Conservation (phyloP, 2,888 invertebrate species). For the Drosophila affinis region DNA sequence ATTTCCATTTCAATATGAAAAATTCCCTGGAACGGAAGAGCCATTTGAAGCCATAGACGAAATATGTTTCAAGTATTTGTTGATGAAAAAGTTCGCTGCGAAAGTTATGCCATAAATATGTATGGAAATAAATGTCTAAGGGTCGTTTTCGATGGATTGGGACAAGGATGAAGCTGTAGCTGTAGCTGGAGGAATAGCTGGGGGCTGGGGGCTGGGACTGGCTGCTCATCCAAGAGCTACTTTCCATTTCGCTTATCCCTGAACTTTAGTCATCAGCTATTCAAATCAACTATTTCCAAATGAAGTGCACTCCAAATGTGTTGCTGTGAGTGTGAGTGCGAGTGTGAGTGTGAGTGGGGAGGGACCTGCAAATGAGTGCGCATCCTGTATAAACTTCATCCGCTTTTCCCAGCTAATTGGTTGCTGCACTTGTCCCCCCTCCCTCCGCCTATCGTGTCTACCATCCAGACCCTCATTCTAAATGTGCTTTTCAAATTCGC, state of each 20-base stretch:
- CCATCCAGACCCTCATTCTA: constrained; percentile 6
- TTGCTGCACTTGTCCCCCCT: constrained; percentile 17
- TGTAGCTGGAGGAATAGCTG: too few species aligned
- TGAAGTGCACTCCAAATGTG: constrained; percentile 14
- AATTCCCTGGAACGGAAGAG: constrained; percentile 21
- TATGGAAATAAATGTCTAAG: constrained; percentile 1
- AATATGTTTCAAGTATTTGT: constrained; percentile 38
- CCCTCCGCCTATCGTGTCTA: not conserved
- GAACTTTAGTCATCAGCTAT: not conserved
- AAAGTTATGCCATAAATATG: constrained; percentile 21
- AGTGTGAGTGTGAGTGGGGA: too few species aligned
- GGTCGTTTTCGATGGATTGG: not conserved
- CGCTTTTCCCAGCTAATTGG: constrained; percentile 33
- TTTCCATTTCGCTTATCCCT: not conserved
- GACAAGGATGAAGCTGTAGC: too few species aligned
- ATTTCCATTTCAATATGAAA: constrained; percentile 22
- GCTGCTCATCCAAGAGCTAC: not conserved
- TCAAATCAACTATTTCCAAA: constrained; percentile 17
- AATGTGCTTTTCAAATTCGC: constrained; percentile 58
- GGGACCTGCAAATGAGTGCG: constrained; percentile 12
- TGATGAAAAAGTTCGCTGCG: constrained; percentile 21
- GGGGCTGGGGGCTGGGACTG: not conserved
- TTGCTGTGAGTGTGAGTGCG: constrained; percentile 14
- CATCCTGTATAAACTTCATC: constrained; percentile 30
- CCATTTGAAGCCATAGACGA: constrained; percentile 29